Evolutionary conservation across 2,888 invertebrate genomes (phyloP).

Genomic region (Caenorhabditis japonica): DNA sequence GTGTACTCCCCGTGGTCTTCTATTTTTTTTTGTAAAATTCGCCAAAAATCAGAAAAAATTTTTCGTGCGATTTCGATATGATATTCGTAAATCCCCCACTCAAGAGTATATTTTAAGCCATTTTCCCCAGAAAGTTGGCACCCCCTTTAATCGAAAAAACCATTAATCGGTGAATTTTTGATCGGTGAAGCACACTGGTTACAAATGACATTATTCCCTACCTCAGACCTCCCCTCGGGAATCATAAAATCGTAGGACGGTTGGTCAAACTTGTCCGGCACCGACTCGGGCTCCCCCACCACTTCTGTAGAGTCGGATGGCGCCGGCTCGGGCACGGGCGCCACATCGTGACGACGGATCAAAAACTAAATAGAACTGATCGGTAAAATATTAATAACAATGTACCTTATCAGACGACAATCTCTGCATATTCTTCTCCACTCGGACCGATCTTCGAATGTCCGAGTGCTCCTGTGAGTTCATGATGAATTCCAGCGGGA

Average conservation of each 20-base stretch:
- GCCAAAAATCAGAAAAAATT: no score
- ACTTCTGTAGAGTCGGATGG: conserved; percentile 26
- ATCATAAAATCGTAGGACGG: conserved; percentile 68
- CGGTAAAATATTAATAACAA: no score
- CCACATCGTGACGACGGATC: conserved; percentile 29
- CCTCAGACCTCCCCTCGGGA: conserved; percentile 62
- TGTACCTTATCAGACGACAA: conserved; percentile 28
- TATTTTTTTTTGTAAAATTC: no score
- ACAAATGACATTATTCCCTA: neutral
- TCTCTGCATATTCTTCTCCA: conserved; percentile 29
- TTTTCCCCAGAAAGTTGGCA: no score
- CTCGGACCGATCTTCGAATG: conserved; percentile 31
- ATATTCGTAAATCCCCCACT: no score
- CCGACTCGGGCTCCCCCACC: conserved; percentile 17
- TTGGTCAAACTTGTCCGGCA: conserved; percentile 63
- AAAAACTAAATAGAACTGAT: conserved; percentile 10
- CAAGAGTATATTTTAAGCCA: no score
- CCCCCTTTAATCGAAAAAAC: no score
- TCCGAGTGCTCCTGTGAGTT: conserved; percentile 47
- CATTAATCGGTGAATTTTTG: no score
- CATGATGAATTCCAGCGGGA: conserved; percentile 42
- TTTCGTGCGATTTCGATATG: no score
- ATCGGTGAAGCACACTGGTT: neutral
- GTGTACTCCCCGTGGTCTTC: neutral
- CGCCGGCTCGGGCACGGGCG: no score